phyloP scores from a whole-genome alignment of 2,888 invertebrate genomes.

The Drosophila phalerata region DNA sequence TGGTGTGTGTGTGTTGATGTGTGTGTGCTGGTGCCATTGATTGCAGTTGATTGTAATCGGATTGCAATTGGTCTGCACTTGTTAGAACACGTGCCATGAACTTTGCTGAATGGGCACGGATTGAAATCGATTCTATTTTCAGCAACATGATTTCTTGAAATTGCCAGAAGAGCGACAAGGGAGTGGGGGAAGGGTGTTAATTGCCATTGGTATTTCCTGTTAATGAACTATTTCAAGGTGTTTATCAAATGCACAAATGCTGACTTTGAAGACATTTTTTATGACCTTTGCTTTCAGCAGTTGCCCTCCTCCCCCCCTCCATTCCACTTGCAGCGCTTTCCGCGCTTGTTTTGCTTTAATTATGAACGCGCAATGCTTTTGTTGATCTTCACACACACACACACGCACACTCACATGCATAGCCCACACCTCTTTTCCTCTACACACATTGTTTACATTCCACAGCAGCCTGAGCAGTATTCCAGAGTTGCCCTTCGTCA shows the following conservation, averaged over 20 bases:
- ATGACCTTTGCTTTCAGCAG: slow-evolving; percentile 13
- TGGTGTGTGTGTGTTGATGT: slow-evolving; percentile 32
- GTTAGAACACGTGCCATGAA: slow-evolving; percentile 44
- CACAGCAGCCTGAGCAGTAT: slow-evolving; percentile 22
- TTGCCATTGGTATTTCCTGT: slow-evolving; percentile 62
- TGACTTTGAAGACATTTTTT: slow-evolving; percentile 41
- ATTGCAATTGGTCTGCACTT: slow-evolving; percentile 77
- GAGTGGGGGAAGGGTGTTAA: slow-evolving; percentile 50
- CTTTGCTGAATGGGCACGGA: slow-evolving; percentile 26
- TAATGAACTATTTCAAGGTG: slow-evolving; percentile 68
- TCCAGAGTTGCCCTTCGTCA: slow-evolving; percentile 5
- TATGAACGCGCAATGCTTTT: slow-evolving; percentile 62
- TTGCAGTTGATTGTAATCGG: slow-evolving; percentile 79
- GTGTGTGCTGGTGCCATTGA: slow-evolving; percentile 62
- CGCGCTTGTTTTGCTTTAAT: slow-evolving; percentile 72
- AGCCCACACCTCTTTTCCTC: neutral
- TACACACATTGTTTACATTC: slow-evolving; percentile 58
- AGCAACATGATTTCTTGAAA: slow-evolving; percentile 22
- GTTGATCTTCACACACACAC: slow-evolving; percentile 44
- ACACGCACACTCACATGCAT: neutral
- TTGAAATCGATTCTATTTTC: slow-evolving; percentile 8
- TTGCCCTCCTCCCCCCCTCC: neutral
- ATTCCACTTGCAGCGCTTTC: slow-evolving; percentile 7
- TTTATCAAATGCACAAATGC: slow-evolving; percentile 30
- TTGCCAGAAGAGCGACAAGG: neutral